Base-by-base conservation (phyloP, 2,888 invertebrate genomes). In the Spialia ferax region DNA sequence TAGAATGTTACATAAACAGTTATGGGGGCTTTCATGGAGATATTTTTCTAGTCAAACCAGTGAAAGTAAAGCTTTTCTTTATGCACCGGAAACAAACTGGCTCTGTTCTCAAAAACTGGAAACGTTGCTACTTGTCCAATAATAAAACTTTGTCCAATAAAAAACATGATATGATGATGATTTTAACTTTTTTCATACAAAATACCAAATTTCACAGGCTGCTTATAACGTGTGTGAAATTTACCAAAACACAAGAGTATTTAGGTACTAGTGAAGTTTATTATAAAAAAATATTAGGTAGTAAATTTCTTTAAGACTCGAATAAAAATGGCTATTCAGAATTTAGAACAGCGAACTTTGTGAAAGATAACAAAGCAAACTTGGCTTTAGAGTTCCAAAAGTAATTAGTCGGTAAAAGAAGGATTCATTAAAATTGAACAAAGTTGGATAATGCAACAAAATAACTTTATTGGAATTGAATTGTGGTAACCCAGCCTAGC, bases 21-120 rank as follows among this genome's bases (percentile, higher is more conserved):
- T 52, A 60, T 23, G 23, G 59, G 22, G 18, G 15, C 45, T 18
- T 29, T 13, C 20, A 48, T 20, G 20, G 32, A 48, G 64, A 35
- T 35, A 50, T 64, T 64, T n/a, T 57, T 64, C 64, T 64, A 35
- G 32, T 29, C 48, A 22, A 20, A 48, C 6, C 15, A 59, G 61
- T 60, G 63, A 59, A 64, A 60, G 65, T 64, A 57, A 57, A 56
- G 56, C 22, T 64, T 35, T 48, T 45, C 55, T 45, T 56, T 63
- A 63, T 29, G 48, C 50, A 50, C 52, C 38, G 38, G 20, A 60
- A 66, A 60, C 42, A 66, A 60, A 59, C 65, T 60, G 18, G 65
- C 65, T 69, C 18, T 22, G 7, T 66, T n/a, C 13, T 52, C 38
- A 59, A 60, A 63, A 66, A 66, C 65, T 66, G 59, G 65, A 42